These are phyloP conservation scores for Drosophila kanapiae DNA, from an alignment of 1,140 invertebrate species.

Conservation along the genomic window DNA sequence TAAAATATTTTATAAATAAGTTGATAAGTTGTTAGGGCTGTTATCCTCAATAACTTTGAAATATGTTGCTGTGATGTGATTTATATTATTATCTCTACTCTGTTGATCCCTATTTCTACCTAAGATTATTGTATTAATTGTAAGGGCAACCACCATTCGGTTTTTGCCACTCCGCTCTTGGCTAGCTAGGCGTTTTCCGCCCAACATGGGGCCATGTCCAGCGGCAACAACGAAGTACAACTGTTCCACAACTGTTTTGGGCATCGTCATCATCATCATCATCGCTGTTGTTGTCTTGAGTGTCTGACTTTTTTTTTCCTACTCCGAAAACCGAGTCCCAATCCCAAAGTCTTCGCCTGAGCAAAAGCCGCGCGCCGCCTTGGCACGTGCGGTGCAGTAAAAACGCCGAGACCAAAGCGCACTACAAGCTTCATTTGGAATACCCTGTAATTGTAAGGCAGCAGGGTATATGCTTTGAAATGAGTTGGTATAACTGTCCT, in stretches of 20 bases:
- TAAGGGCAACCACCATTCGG: slow-evolving; percentile 6
- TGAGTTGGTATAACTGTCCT: too few species aligned
- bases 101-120: background rate
- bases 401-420: slow-evolving; percentile 30
- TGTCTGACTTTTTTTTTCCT: slow-evolving; percentile 29
- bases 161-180: background rate
- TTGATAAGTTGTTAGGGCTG: too few species aligned
- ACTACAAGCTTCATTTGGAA: slow-evolving; percentile 46
- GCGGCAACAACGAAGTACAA: slow-evolving; percentile 47
- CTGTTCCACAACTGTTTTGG: slow-evolving; percentile 56
- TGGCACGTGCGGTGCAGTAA: slow-evolving; percentile 71
- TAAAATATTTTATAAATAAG: background rate
- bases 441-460: slow-evolving; percentile 5
- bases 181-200: slow-evolving; percentile 38
- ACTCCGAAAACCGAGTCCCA: slow-evolving; percentile 20
- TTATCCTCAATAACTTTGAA: too few species aligned
- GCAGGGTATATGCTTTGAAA: background rate
- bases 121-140: background rate
- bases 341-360: slow-evolving; percentile 46
- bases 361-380: slow-evolving; percentile 68
- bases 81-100: background rate
- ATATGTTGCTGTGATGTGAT: background rate
- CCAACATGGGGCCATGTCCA: slow-evolving; percentile 37
- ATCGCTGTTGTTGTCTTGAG: slow-evolving; percentile 23
- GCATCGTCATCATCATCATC: slow-evolving; percentile 43